Base-by-base conservation (phyloP, 2,888 invertebrate species). In the Tryphoninae sp. region DNA sequence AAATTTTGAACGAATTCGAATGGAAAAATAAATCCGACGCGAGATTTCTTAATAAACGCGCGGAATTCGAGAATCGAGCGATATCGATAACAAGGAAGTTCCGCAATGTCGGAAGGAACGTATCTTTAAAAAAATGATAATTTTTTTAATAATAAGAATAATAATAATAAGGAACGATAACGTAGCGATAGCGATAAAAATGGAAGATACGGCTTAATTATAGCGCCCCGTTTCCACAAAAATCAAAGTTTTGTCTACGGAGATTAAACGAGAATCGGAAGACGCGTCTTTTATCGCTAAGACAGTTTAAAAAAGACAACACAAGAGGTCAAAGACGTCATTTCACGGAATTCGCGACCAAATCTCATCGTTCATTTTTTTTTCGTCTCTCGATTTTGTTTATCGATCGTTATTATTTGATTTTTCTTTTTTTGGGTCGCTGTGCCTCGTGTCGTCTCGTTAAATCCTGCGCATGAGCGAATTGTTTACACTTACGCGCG, bases 241-340 rank as follows among this genome's bases (percentile, higher is more conserved):
- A 33, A 8, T 64, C 51, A 7, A 42, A 74, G 53, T 74, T 64
- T 62, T 55, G 62, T 64, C 73, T 55, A 40, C 55, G 8, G 33
- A 62, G 33, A 53, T 51, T 42, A 33, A 53, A 11, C 45, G 23
- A 53, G 53, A 23, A 16, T 19, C 45, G 13, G 45, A 22, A 33
- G 45, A 58, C 40, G 16, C 6, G 49, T 26, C 59, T 75, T 65
- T 74, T 74, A 45, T 75, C 67, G 13, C 11, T 8, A 19, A 26
- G 19, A 33, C 8, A 61, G 45, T 2, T 26, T 4, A 78, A 73
- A 40, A 42, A 73, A 42, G 13, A 42, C 40, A 58, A 49, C 40
- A 58, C 23, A 62, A 64, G 55, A 68, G 68, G 77, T 77, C 80
- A 80, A 73, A 80, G 68, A 80, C 76, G 80, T 80, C 81, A 77